Evolutionary conservation across 2,113 vertebrate genomes (phyloP).

Genomic region (Oophaga pumilio): DNA sequence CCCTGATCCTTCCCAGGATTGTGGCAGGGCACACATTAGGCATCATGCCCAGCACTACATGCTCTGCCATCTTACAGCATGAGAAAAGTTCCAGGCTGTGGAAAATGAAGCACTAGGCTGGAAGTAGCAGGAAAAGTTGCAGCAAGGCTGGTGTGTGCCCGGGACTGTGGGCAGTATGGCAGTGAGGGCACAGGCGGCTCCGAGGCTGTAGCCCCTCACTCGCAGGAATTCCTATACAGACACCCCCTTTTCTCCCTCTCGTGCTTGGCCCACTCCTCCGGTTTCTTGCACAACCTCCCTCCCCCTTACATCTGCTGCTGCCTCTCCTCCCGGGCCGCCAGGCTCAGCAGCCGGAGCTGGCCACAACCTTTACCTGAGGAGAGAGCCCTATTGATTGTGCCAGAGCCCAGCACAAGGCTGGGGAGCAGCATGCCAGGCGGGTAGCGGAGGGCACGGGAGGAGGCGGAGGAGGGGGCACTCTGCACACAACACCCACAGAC

Average conservation of each 20-base stretch:
- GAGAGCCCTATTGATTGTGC: slow-evolving; percentile 76
- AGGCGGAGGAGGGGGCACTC: background rate
- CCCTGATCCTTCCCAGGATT: no score
- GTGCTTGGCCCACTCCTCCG: slow-evolving; percentile 62
- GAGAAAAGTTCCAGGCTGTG: background rate
- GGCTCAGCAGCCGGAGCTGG: slow-evolving; percentile 69
- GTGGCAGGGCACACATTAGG: no score
- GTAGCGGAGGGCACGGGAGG: background rate
- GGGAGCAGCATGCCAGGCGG: background rate
- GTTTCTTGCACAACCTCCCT: slow-evolving; percentile 66
- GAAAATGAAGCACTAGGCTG: background rate
- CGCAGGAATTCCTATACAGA: slow-evolving; percentile 63
- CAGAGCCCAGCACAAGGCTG: slow-evolving; percentile 57
- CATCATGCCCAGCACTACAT: no score
- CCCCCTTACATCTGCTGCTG: slow-evolving; percentile 62
- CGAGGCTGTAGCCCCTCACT: slow-evolving; percentile 58
- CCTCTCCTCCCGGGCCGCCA: slow-evolving; percentile 65
- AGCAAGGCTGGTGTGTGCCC: background rate
- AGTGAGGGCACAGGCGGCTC: no score
- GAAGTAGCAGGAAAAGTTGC: slow-evolving; percentile 1
- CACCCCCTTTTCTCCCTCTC: slow-evolving; percentile 65
- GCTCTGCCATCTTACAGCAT: background rate
- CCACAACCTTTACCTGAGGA: slow-evolving; percentile 85
- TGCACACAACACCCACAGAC: slow-evolving; percentile 21
- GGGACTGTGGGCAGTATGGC: no score